Evolutionary conservation across 2,113 vertebrate species (phyloP).

Genomic region (Sisor rabdophorus): DNA sequence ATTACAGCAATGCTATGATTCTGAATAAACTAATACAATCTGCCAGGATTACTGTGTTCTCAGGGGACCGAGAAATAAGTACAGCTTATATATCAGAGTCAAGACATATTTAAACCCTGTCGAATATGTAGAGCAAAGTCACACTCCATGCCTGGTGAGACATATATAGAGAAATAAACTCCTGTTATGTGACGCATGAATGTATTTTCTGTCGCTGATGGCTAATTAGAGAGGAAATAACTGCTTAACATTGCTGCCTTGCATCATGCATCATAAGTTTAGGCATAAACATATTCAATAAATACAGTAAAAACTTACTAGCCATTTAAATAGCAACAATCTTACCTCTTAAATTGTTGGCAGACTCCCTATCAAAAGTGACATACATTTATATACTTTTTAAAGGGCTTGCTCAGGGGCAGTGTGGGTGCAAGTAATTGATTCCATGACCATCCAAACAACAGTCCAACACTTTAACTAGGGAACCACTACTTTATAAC

Average conservation of each 20-base stretch:
- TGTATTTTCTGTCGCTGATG: background rate
- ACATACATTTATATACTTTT: too few species aligned
- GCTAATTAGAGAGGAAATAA: background rate
- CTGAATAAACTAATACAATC: conserved; percentile 41
- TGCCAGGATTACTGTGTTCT: conserved; percentile 7
- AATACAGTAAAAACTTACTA: background rate
- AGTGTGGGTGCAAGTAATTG: too few species aligned
- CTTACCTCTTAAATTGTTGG: too few species aligned
- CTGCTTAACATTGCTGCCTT: conserved; percentile 2
- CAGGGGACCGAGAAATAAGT: background rate
- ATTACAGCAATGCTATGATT: conserved; percentile 54
- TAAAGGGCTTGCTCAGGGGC: too few species aligned
- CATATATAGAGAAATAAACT: background rate
- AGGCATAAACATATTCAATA: background rate
- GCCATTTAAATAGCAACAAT: background rate
- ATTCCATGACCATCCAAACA: too few species aligned
- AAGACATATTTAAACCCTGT: conserved; percentile 14
- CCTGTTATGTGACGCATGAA: background rate
- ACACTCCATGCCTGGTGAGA: background rate
- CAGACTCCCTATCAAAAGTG: too few species aligned
- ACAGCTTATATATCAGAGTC: conserved; percentile 15
- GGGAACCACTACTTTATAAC: too few species aligned
- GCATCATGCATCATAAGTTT: conserved; percentile 19
- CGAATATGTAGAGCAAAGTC: background rate
- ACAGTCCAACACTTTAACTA: too few species aligned